Conservation (phyloP, 2,888 invertebrate genomes). For the Eristalis intricaria region DNA sequence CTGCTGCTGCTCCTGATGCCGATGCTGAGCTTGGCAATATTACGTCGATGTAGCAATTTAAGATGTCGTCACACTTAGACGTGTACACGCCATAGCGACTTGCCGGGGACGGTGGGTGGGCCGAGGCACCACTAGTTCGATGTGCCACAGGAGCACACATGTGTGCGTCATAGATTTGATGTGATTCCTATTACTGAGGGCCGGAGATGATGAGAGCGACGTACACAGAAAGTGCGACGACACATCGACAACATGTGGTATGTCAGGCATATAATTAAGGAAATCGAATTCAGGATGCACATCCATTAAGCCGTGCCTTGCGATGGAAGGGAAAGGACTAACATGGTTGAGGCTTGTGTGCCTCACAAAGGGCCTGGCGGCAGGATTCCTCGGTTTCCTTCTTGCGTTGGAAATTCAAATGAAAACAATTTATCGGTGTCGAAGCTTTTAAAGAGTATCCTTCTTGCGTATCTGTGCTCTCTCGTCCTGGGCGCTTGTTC, state of each 20-base stretch:
- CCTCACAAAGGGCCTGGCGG: constrained; percentile 39
- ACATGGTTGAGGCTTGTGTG: constrained; percentile 11
- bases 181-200: constrained; percentile 53
- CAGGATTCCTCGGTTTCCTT: constrained; percentile 40
- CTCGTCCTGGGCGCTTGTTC: not conserved
- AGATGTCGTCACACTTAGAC: constrained; percentile 56
- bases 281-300: constrained; percentile 70
- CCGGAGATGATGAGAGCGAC: constrained; percentile 19
- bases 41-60: constrained; percentile 63
- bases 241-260: constrained; percentile 50
- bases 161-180: constrained; percentile 55
- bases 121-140: not conserved
- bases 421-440: constrained; percentile 60
- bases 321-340: constrained; percentile 1
- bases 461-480: not conserved
- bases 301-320: constrained; percentile 53
- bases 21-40: constrained; percentile 63
- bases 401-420: constrained; percentile 60
- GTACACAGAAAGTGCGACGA: constrained; percentile 6
- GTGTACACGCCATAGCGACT: constrained; percentile 1
- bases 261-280: constrained; percentile 67
- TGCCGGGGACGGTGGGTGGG: constrained; percentile 3
- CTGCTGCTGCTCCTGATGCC: not conserved
- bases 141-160: constrained; percentile 5
- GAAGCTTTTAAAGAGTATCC: constrained; percentile 28